Base-by-base conservation (phyloP, 2,888 invertebrate species). In the Globia sparganii region DNA sequence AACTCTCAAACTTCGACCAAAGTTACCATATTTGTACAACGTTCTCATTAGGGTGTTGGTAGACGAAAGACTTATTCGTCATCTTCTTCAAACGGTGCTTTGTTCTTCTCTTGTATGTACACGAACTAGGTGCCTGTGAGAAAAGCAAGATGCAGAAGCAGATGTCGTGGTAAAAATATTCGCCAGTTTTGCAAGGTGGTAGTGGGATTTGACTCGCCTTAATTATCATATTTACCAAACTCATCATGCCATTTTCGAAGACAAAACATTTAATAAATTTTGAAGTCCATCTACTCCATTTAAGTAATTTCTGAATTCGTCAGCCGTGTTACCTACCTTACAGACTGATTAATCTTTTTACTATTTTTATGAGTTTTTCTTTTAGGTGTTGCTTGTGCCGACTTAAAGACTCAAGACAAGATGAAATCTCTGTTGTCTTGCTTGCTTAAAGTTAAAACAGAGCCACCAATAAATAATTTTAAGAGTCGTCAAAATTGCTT, bases 1-100 rank as follows among this genome's bases (percentile, higher is more conserved):
- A 94, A 87, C 96, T 91, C 87, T 84, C 90, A 88, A 91, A 93
- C 91, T 92, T 92, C 92, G 91, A 91, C 90, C 73, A 83, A 84
- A 90, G 87, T 89, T 88, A 80, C 77, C 81, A 77, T 83, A 76
- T 81, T 85, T 81, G 84, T 73, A 81, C 82, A 74, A 77, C 75
- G 72, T 76, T 43, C 75, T 78, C 66, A 18, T 77, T 64, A 84
- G 74, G 85, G 9, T 34, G 46, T 28, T 56, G 9, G 13, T 58
- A 68, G 4, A 71, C 49, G 84, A 59, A 11, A 53, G 62, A 72
- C 34, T 68, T 11, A 6, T 40, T 21, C 3, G 1, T 21, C 0
- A 4, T 56, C n/a, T 40, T 34, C 21, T 4, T 43, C 15, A 21
- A 53, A 8, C 18, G 25, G 21, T n/a, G 1, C 5, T 73, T 34